Evolutionary conservation across 1,140 invertebrate species (phyloP), one percentile per base, ranked within the genome.

Genomic region (Caerostris darwini): DNA sequence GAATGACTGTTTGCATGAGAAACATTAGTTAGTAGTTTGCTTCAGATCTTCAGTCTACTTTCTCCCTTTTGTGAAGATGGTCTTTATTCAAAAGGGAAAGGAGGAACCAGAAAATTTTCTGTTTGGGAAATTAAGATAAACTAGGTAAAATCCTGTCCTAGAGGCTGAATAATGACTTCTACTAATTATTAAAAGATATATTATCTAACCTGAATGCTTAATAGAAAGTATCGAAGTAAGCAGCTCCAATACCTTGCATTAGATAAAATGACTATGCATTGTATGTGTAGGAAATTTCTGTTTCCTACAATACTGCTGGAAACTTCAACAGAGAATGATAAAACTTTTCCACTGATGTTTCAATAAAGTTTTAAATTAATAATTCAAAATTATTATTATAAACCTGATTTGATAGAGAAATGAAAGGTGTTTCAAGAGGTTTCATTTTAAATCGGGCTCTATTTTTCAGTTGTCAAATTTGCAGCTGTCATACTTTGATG

Each of bases 111-210:
- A 54, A 14, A 58, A 56, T 57, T 58, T 85, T 85, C 82, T 85
- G 5, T 54, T 57, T 57, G 14, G 10, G 54, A 34, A 85, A 85
- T 85, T 56, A 57, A 8, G 82, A 56, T 57, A 34, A 85, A 85
- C 56, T 85, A 85, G 58, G 57, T 56, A 85, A 85, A 54, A 57
- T 57, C 54, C 82, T 57, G 14, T 57, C 82, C 82, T 85, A 14
- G 14, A 34, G 82, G 82, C 3, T 57, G 54, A 57, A 85, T n/a
- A 57, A 56, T 4, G 82, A 19, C 54, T 53, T 7, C n/a, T 85
- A n/a, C 54, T 57, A 54, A 85, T 85, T 85, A 85, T 56, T 85
- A 85, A 58, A 56, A 56, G 82, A n/a, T 85, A 57, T 34, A 77
- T 77, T 34, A 77, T 77, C 19, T 77, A 77, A 77, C 71, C 53